Conservation (phyloP, 2,888 invertebrate genomes). For the Rotaria sp. region DNA sequence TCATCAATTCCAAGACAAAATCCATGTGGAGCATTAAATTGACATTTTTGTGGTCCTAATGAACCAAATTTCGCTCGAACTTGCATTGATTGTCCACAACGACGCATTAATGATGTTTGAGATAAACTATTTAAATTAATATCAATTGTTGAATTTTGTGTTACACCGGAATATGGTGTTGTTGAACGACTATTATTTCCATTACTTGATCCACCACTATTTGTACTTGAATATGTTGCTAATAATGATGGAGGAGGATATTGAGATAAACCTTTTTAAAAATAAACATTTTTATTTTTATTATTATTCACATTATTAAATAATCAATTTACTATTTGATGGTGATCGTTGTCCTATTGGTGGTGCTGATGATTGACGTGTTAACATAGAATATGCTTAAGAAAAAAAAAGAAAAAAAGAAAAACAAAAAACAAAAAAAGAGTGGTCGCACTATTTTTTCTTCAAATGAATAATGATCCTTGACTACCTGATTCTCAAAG, state of each 20-base stretch:
- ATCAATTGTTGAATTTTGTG: background rate
- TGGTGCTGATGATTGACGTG: background rate
- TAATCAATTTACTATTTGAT: background rate
- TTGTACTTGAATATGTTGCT: background rate
- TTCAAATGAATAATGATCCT: background rate
- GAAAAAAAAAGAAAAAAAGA: background rate
- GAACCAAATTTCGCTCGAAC: constrained; percentile 73
- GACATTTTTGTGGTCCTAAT: constrained; percentile 80
- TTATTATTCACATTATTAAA: too few relatives aligned
- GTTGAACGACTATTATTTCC: constrained; percentile 17
- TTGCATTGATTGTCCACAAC: constrained; percentile 32
- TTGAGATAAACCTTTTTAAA: background rate
- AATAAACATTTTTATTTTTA: too few relatives aligned
- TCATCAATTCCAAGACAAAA: constrained; percentile 89
- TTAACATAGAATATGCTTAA: background rate
- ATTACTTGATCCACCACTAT: background rate
- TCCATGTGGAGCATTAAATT: constrained; percentile 92
- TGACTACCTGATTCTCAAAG: constrained; percentile 24
- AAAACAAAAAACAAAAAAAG: too few relatives aligned
- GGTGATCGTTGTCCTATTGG: background rate
- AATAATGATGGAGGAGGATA: constrained; percentile 7
- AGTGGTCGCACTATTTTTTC: constrained; percentile 8
- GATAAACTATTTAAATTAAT: background rate
- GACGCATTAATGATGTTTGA: background rate
- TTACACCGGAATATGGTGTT: background rate